These are phyloP conservation scores for Squalus acanthias DNA, from an alignment of 2,797 vertebrate species.

Conservation along the genomic window DNA sequence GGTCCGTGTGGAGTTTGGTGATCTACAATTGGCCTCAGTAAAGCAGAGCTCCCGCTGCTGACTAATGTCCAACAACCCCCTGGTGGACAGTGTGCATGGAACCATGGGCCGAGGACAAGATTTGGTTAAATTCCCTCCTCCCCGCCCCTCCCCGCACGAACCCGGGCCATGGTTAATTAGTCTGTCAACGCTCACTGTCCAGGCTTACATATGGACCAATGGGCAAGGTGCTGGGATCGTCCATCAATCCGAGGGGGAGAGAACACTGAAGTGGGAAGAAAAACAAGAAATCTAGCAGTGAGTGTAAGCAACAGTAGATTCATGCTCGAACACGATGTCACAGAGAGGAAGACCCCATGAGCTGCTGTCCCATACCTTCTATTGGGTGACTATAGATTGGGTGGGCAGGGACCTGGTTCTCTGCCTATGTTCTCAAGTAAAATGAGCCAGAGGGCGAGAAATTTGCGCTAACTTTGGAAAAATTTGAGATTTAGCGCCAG, in stretches of 20 bases:
- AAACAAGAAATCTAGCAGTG: background rate
- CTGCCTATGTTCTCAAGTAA: background rate
- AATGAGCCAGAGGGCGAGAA: background rate
- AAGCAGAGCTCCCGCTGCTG: background rate
- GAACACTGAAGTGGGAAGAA: background rate
- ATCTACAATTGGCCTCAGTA: background rate
- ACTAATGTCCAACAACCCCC: background rate
- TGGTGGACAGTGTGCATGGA: background rate
- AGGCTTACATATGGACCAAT: background rate
- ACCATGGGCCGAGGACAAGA: background rate
- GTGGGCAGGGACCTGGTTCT: background rate
- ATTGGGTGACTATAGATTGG: background rate
- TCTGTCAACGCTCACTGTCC: background rate
- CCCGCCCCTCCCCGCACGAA: too few species aligned
- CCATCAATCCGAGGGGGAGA: background rate
- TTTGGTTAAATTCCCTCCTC: background rate
- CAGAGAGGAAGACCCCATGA: background rate
- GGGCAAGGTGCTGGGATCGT: background rate
- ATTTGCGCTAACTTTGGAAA: too few species aligned
- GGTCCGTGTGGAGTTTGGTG: too few species aligned
- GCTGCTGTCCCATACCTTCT: background rate
- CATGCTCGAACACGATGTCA: background rate
- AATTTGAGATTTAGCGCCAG: too few species aligned
- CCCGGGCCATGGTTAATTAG: background rate
- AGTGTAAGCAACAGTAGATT: background rate